A percentile compares a stretch with the other conserved stretches of the same genome.
Evolutionary conservation across 2,888 invertebrate genomes (phyloP).

Genomic region (Ectemnius continuus): DNA sequence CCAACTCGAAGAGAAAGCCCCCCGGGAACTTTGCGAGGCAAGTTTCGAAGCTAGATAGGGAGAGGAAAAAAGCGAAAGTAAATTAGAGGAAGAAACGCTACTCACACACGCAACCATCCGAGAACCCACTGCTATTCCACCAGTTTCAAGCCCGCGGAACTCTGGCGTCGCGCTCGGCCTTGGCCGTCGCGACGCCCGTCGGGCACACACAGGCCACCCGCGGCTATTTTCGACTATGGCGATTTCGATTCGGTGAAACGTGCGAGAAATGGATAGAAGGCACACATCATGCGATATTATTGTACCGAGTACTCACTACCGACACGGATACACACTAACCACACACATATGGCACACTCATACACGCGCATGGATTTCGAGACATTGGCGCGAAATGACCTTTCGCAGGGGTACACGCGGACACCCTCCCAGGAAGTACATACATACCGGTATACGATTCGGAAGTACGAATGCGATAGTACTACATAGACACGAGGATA

Average conservation of each 20-base stretch:
- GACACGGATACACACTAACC: conserved; percentile 2
- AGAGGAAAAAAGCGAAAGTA: conserved; percentile 27
- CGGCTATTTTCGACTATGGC: conserved; percentile 66
- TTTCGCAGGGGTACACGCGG: background rate
- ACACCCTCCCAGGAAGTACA: background rate
- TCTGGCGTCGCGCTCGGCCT: conserved; percentile 7
- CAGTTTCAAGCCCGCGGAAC: conserved; percentile 47
- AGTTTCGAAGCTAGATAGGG: conserved; percentile 28
- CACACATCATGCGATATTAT: conserved; percentile 45
- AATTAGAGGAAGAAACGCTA: conserved; percentile 31
- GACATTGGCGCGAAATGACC: conserved; percentile 8
- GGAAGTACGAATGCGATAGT: conserved; percentile 1
- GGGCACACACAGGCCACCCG: conserved; percentile 46
- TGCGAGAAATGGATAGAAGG: conserved; percentile 35
- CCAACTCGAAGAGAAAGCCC: conserved; percentile 24
- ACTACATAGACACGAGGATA: conserved; percentile 21
- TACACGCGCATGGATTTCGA: conserved; percentile 13
- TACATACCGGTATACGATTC: background rate
- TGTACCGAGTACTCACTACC: conserved; percentile 36
- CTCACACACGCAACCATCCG: conserved; percentile 48
- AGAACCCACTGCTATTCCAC: conserved; percentile 62
- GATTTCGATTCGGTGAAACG: conserved; percentile 57
- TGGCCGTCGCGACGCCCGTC: conserved; percentile 28
- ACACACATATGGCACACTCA: background rate
- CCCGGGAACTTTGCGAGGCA: conserved; percentile 48